Evolutionary conservation across 30 jellyfish, hydroid and myxozoan genomes (phyloP).

Genomic region (Aurelia sp.): DNA sequence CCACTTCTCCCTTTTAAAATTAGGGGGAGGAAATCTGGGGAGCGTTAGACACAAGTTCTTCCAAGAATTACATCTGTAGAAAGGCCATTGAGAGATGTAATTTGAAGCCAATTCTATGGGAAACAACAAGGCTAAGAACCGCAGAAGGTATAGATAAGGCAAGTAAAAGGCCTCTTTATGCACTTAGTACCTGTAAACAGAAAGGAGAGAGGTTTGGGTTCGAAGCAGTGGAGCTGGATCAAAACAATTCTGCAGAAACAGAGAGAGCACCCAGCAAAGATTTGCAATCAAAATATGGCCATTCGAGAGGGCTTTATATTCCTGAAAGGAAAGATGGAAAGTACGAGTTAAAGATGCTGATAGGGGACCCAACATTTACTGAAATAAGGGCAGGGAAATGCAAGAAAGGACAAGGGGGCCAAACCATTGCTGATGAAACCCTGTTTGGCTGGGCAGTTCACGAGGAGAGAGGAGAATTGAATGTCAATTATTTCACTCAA

Average conservation of each 20-base stretch:
- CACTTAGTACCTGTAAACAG: neutral
- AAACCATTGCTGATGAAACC: slow-evolving; percentile 55
- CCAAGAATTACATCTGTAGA: slow-evolving; percentile 31
- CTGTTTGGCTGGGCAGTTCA: slow-evolving; percentile 63
- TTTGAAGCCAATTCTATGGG: neutral
- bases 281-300: slow-evolving; percentile 22
- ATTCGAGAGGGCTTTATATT: slow-evolving; percentile 36
- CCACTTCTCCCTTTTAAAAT: slow-evolving; percentile 32
- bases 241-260: slow-evolving; percentile 18
- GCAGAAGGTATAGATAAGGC: slow-evolving; percentile 23
- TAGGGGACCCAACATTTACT: slow-evolving; percentile 58
- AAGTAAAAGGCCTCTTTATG: slow-evolving; percentile 23
- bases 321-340: slow-evolving; percentile 55
- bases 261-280: slow-evolving; percentile 33
- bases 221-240: slow-evolving; percentile 43
- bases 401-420: slow-evolving; percentile 15
- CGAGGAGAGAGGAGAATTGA: slow-evolving; percentile 13
- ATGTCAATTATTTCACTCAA: slow-evolving; percentile 38
- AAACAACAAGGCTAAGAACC: slow-evolving; percentile 13
- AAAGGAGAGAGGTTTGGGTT: slow-evolving; percentile 47
- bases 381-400: slow-evolving; percentile 43
- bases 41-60: slow-evolving; percentile 22
- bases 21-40: slow-evolving; percentile 36
- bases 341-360: slow-evolving; percentile 30
- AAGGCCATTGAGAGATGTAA: neutral